Evolutionary conservation across 2,113 vertebrate genomes (phyloP).

Genomic region (Rhinoderma darwinii): DNA sequence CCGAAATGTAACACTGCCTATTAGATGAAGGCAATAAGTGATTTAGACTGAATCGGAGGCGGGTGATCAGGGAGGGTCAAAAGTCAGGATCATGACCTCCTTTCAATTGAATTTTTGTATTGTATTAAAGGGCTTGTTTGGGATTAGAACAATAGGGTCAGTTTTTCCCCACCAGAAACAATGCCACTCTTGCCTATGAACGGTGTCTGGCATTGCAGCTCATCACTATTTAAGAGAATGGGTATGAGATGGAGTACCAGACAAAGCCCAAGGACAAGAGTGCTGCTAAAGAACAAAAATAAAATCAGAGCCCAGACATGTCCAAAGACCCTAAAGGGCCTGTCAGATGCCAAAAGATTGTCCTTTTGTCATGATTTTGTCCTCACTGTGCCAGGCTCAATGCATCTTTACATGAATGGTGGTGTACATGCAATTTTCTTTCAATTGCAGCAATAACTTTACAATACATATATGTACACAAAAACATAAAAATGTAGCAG

Average conservation of each 20-base stretch:
- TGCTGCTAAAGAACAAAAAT: not conserved
- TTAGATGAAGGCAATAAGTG: not conserved
- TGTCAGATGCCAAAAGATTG: too few relatives aligned
- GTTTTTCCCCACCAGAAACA: too few relatives aligned
- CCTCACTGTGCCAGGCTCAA: too few relatives aligned
- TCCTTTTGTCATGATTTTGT: too few relatives aligned
- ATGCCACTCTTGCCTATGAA: not conserved
- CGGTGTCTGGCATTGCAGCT: not conserved
- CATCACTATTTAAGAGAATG: not conserved
- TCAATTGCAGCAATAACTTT: not conserved
- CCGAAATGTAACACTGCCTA: not conserved
- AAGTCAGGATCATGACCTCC: not conserved
- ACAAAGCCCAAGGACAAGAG: not conserved
- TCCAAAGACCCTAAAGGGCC: not conserved
- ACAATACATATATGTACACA: not conserved
- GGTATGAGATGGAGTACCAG: not conserved
- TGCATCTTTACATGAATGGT: too few relatives aligned
- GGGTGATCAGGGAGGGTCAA: not conserved
- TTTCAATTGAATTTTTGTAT: not conserved
- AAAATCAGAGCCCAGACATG: not conserved
- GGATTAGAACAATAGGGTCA: too few relatives aligned
- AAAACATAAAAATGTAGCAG: not conserved
- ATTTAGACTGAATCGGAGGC: not conserved
- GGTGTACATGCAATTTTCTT: too few relatives aligned
- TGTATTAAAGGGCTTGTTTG: too few relatives aligned